These are phyloP conservation scores for Dolichoris vasculosae DNA, from an alignment of 1,140 invertebrate genomes.

Conservation along the genomic window DNA sequence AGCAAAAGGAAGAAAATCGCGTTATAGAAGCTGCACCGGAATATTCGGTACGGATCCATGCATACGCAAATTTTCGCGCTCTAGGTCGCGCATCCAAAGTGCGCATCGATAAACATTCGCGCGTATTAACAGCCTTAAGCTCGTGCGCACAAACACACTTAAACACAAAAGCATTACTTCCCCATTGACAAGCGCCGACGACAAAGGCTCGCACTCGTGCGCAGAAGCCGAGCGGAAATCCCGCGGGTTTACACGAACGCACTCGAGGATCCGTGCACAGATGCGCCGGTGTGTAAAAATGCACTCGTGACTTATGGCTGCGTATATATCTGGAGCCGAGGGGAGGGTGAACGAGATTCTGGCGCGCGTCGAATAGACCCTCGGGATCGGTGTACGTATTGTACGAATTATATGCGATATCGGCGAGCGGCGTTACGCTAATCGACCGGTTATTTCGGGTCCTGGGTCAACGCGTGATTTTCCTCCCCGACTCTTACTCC, in stretches of 20 bases:
- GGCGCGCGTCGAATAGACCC: constrained; percentile 1
- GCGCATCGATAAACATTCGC: constrained; percentile 1
- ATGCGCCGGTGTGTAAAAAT: not conserved
- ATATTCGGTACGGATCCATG: constrained; percentile 6
- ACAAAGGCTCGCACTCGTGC: not conserved
- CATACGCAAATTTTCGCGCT: not conserved
- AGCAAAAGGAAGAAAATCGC: constrained; percentile 19
- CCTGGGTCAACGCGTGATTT: no score
- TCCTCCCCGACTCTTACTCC: not conserved
- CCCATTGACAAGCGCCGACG: not conserved
- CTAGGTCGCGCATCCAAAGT: not conserved
- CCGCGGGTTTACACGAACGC: no score
- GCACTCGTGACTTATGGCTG: not conserved
- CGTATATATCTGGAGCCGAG: not conserved
- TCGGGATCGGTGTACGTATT: not conserved
- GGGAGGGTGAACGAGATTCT: not conserved
- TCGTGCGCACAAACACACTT: not conserved
- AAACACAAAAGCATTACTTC: constrained; percentile 7
- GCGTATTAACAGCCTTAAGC: not conserved
- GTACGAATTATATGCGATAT: no score
- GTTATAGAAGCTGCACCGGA: not conserved
- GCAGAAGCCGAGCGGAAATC: not conserved
- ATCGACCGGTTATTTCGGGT: not conserved
- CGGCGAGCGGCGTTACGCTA: not conserved
- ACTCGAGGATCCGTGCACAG: not conserved